Conservation (phyloP, 2,797 vertebrate species). For the Paratrypauchen microcephalus region DNA sequence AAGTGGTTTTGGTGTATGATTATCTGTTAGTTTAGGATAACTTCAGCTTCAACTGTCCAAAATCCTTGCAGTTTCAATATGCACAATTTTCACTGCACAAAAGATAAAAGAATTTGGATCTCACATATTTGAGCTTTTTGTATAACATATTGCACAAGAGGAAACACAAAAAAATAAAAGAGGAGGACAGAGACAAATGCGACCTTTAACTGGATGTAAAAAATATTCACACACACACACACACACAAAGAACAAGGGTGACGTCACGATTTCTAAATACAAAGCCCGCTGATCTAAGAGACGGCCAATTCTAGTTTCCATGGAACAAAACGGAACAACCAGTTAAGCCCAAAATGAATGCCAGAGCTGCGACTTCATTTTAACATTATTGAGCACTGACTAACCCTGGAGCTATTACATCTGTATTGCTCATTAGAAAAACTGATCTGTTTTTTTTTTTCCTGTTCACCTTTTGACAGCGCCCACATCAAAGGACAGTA, state of each 20-base stretch:
- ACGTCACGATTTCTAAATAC: constrained; percentile 38
- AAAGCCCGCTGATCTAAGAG: constrained; percentile 36
- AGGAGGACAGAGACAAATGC: constrained; percentile 1
- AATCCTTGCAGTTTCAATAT: neutral
- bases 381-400: constrained; percentile 29
- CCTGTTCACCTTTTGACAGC: constrained; percentile 25
- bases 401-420: constrained; percentile 30
- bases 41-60: no score
- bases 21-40: no score
- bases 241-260: constrained; percentile 15
- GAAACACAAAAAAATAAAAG: neutral
- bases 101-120: neutral
- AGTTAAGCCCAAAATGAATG: constrained; percentile 54
- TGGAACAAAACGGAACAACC: constrained; percentile 49
- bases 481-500: constrained; percentile 15
- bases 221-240: constrained; percentile 8
- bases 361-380: constrained; percentile 30
- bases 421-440: constrained; percentile 37
- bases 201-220: constrained; percentile 17
- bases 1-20: no score
- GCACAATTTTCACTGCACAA: constrained; percentile 1
- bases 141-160: neutral
- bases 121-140: neutral
- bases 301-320: constrained; percentile 47
- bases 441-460: constrained; percentile 51